Conservation (phyloP, 1,140 invertebrate species). For the Elysia chlorotica region DNA sequence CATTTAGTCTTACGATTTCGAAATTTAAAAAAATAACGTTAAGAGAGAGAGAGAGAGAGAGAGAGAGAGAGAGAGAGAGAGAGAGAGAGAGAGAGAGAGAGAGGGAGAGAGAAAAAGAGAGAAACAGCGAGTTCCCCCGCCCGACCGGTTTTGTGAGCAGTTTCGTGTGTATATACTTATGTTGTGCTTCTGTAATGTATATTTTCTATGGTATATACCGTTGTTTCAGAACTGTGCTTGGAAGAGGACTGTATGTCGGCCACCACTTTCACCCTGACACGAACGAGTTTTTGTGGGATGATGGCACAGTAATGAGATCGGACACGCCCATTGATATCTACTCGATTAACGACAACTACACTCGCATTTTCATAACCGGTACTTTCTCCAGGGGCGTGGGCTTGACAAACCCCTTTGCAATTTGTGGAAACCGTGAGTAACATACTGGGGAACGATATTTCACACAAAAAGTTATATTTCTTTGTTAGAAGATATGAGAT, state of each 20-base stretch:
- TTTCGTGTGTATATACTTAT: background rate
- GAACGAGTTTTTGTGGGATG: slow-evolving; percentile 36
- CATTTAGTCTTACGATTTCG: background rate
- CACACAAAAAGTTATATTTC: no score
- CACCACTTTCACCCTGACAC: slow-evolving; percentile 57
- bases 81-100: background rate
- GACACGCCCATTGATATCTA: no score
- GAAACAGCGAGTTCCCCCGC: background rate
- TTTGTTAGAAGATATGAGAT: no score
- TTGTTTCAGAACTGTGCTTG: slow-evolving; percentile 30
- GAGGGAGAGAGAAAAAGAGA: background rate
- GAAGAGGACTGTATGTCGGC: slow-evolving; percentile 45
- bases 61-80: background rate
- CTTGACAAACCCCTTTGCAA: no score
- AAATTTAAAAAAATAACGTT: background rate
- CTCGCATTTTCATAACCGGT: no score
- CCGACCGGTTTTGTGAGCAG: background rate
- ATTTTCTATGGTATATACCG: slow-evolving; percentile 28
- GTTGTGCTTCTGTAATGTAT: background rate
- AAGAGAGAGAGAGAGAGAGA: background rate
- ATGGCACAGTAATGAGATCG: no score
- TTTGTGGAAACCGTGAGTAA: no score
- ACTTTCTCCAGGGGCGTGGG: no score
- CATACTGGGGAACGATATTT: no score
- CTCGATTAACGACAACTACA: no score